Conservation (phyloP, 2,888 invertebrate species). For the Dendrolimus houi region DNA sequence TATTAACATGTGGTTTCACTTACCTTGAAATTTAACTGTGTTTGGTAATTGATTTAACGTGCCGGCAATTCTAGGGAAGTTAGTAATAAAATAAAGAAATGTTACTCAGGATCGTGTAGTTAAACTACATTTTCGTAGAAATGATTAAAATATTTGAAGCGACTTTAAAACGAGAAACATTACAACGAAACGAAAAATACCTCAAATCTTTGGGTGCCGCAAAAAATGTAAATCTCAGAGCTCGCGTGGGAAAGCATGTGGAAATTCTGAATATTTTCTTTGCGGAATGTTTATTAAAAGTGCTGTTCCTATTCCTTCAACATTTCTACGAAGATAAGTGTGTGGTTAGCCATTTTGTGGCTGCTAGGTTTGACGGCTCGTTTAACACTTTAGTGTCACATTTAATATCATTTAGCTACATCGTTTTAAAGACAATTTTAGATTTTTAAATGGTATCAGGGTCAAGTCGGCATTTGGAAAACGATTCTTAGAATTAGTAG, state of each 20-base stretch:
- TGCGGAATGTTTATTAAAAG: slow-evolving; percentile 5
- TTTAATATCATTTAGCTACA: neutral
- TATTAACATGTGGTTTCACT: no score
- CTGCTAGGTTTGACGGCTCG: neutral
- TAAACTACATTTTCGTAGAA: no score
- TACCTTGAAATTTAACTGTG: no score
- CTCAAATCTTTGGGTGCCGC: slow-evolving; percentile 1
- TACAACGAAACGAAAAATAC: slow-evolving; percentile 1
- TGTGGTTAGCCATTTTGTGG: neutral
- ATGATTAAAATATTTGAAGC: no score
- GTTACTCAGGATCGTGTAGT: no score
- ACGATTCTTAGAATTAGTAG: no score
- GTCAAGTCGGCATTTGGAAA: no score
- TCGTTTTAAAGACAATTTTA: no score
- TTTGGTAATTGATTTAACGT: no score
- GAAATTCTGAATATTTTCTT: neutral
- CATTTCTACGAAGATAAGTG: neutral
- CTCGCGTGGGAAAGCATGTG: neutral
- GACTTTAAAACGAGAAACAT: neutral
- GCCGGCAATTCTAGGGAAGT: no score
- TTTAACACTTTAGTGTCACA: neutral
- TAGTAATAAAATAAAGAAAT: no score
- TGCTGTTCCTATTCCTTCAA: neutral
- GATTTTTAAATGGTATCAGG: no score
- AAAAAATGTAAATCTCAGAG: slow-evolving; percentile 5